Evolutionary conservation across 2,797 vertebrate species (phyloP).

Genomic region (Hoplostethus mediterraneus): DNA sequence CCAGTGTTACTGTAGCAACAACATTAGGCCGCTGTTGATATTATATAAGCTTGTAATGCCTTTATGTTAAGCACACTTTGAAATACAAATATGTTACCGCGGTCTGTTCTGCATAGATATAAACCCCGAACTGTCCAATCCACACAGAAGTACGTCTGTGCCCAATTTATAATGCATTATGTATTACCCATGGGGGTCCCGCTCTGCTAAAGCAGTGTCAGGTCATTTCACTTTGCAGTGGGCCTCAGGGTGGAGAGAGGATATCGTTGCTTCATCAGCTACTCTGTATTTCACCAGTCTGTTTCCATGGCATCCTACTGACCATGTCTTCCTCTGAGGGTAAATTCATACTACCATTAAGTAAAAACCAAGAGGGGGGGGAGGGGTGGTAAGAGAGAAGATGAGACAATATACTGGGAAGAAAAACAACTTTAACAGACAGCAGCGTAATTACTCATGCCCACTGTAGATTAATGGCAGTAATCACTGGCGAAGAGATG

Average conservation of each 20-base stretch:
- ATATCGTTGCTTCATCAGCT: conserved; percentile 16
- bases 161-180: conserved; percentile 26
- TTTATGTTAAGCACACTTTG: conserved; percentile 10
- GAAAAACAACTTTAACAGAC: conserved; percentile 17
- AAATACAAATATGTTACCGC: conserved; percentile 30
- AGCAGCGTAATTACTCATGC: conserved; percentile 33
- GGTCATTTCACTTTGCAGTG: not conserved
- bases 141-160: conserved; percentile 9
- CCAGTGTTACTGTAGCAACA: not conserved
- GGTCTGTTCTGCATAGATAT: conserved; percentile 15
- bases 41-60: not conserved
- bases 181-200: conserved; percentile 7
- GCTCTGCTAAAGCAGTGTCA: not conserved
- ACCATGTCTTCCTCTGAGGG: conserved; percentile 16
- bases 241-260: not conserved
- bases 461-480: conserved; percentile 40
- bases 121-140: conserved; percentile 15
- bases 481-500: conserved; percentile 40
- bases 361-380: not conserved
- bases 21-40: not conserved
- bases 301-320: conserved; percentile 52
- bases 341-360: conserved; percentile 27
- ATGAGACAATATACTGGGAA: conserved; percentile 17
- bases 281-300: conserved; percentile 30
- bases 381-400: conserved; percentile 1